Base-by-base conservation (phyloP, 2,888 invertebrate species). In the Octodonta nipae region DNA sequence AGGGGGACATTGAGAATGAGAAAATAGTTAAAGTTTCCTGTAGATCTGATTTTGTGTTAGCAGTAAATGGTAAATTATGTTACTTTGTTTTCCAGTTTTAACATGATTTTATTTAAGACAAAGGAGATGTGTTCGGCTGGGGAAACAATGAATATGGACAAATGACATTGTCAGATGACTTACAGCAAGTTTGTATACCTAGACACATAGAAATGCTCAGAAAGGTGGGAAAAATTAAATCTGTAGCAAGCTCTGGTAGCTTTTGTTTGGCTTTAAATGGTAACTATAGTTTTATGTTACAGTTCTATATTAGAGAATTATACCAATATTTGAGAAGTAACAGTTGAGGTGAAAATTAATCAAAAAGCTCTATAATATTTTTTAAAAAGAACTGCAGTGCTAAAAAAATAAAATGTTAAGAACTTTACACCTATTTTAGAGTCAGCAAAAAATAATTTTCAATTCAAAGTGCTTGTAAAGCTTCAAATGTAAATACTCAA, bases 71-170 rank as follows among this genome's bases (percentile, higher is more conserved):
- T 83, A 57, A 54, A 42, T 42, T 15, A 10, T 2, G 6, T 3
- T 22, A 10, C 2, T 10, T n/a, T 11, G 22, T 17, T 13, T 13
- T 15, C 5, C 4, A 12, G 8, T 5, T 14, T 16, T 36, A 25
- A 22, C n/a, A 6, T 15, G 6, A 30, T 7, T 10, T 26, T 37
- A 32, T 35, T 44, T 36, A 37, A 82, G 86, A 88, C 42, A 75
- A 77, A 47, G 92, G 93, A 3, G 84, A 91, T 49, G 70, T 91
- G 2, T 95, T 92, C 63, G 95, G 92, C 1, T 96, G 95, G 93
- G 95, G 96, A 5, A 95, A 92, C 59, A 80, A 84, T 0, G 95
- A 96, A 62, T 93, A 92, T 52, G 77, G 78, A 0, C 95, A 95
- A 58, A 65, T 96, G 20, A 66, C 72, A 14, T 61, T 67, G 47